Conservation (phyloP, 2,113 vertebrate species). For the Vidua chalybeata region DNA sequence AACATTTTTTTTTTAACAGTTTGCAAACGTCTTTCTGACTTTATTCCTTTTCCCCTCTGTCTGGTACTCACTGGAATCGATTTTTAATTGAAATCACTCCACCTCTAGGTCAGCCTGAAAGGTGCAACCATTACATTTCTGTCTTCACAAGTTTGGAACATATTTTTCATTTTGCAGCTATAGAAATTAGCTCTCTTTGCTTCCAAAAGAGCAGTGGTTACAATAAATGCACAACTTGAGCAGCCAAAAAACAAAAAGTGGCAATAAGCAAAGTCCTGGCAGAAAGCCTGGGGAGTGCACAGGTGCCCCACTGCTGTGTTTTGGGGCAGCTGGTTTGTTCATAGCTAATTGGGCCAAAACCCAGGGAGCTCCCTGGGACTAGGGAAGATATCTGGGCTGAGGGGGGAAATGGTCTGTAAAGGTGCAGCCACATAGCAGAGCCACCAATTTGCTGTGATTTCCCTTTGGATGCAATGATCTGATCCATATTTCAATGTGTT, state of each 20-base stretch:
- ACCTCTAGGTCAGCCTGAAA: slow-evolving; percentile 6
- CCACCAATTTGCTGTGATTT: background rate
- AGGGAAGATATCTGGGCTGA: background rate
- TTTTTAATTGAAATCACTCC: slow-evolving; percentile 66
- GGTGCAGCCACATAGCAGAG: background rate
- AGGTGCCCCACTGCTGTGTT: background rate
- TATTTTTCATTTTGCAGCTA: slow-evolving; percentile 37
- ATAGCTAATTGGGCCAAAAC: background rate
- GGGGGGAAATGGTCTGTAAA: background rate
- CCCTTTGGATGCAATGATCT: background rate
- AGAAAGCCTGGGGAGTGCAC: background rate
- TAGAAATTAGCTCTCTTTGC: slow-evolving; percentile 18
- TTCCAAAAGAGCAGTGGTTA: background rate
- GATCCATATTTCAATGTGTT: background rate
- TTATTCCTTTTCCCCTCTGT: background rate
- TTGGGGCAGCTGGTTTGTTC: background rate
- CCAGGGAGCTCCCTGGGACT: background rate
- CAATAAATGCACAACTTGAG: background rate
- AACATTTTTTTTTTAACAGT: background rate
- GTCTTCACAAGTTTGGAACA: background rate
- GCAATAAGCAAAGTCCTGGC: background rate
- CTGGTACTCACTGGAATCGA: slow-evolving; percentile 55
- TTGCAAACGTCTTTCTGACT: background rate
- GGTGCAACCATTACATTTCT: background rate
- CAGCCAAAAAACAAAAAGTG: background rate